Conservation (phyloP, 2,888 invertebrate genomes). For the Dolichomitus sp. region DNA sequence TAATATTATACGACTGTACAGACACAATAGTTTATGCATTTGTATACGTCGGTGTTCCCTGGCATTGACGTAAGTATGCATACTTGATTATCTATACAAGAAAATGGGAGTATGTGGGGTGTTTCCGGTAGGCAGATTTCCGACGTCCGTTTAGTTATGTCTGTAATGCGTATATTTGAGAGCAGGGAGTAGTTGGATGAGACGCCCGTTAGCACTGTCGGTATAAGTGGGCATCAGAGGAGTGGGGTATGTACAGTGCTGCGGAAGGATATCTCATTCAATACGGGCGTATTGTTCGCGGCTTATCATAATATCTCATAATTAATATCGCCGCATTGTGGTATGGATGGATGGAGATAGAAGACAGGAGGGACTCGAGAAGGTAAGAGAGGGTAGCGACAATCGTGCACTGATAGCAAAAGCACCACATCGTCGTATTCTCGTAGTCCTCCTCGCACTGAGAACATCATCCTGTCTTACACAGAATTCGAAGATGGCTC, state of each 20-base stretch:
- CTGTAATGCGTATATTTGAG: slow-evolving; percentile 53
- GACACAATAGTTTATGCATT: neutral
- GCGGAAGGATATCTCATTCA: slow-evolving; percentile 80
- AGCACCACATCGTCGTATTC: slow-evolving; percentile 42
- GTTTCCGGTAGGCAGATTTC: slow-evolving; percentile 42
- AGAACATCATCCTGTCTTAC: slow-evolving; percentile 73
- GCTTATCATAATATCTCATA: slow-evolving; percentile 86
- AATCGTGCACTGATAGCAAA: slow-evolving; percentile 58
- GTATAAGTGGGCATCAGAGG: slow-evolving; percentile 45
- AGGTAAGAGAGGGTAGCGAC: slow-evolving; percentile 43
- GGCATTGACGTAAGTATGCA: slow-evolving; percentile 20
- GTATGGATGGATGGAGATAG: slow-evolving; percentile 84
- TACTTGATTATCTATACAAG: slow-evolving; percentile 10
- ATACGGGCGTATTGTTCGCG: slow-evolving; percentile 86
- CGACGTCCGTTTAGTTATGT: slow-evolving; percentile 47
- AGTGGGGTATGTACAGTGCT: slow-evolving; percentile 61
- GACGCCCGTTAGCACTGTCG: slow-evolving; percentile 72
- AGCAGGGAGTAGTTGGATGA: slow-evolving; percentile 68
- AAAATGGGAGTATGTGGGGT: slow-evolving; percentile 19
- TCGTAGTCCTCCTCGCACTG: slow-evolving; percentile 24
- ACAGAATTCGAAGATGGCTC: slow-evolving; percentile 76
- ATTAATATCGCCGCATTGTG: slow-evolving; percentile 86
- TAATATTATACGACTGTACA: neutral
- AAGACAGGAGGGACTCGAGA: slow-evolving; percentile 40
- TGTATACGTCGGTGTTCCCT: slow-evolving; percentile 36